These are phyloP conservation scores for Sylvilagus floridanus DNA, from an alignment of 2,797 vertebrate species.

Conservation along the genomic window DNA sequence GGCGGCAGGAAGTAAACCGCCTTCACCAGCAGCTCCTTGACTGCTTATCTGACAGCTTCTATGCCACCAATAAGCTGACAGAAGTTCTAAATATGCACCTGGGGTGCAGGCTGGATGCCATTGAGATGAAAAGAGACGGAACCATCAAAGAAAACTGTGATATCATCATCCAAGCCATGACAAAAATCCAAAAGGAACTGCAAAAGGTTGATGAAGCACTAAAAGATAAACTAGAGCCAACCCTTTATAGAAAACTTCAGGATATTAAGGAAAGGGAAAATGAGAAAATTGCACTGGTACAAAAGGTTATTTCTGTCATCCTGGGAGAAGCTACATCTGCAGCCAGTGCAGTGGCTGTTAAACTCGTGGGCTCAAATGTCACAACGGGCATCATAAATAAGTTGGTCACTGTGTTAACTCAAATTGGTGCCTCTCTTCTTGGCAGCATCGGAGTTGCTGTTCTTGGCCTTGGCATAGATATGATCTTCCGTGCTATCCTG, in stretches of 20 bases:
- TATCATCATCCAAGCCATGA: conserved; percentile 86
- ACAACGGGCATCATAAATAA: conserved; percentile 85
- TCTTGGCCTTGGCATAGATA: conserved; percentile 88
- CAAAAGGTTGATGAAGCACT: conserved; percentile 87
- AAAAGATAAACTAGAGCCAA: conserved; percentile 88
- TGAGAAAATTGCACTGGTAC: conserved; percentile 88
- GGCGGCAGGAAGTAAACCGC: conserved; percentile 86
- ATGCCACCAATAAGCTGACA: conserved; percentile 86
- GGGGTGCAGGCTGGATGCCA: conserved; percentile 81
- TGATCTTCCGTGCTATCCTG: conserved; percentile 88
- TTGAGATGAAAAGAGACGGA: conserved; percentile 84
- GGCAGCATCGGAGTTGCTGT: conserved; percentile 87
- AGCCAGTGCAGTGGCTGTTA: conserved; percentile 86
- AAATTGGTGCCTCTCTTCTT: conserved; percentile 88
- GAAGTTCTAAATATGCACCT: conserved; percentile 86
- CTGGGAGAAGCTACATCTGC: conserved; percentile 87
- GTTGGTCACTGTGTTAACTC: conserved; percentile 82
- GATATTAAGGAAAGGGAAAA: conserved; percentile 87
- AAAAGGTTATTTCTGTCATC: conserved; percentile 86
- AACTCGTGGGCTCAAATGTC: conserved; percentile 86
- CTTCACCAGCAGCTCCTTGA: conserved; percentile 87
- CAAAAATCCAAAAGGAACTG: conserved; percentile 86
- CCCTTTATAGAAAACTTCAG: conserved; percentile 88
- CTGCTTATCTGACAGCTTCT: conserved; percentile 85
- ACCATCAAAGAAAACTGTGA: conserved; percentile 90